Conservation (phyloP, 2,888 invertebrate species). For the Alcis repandata region DNA sequence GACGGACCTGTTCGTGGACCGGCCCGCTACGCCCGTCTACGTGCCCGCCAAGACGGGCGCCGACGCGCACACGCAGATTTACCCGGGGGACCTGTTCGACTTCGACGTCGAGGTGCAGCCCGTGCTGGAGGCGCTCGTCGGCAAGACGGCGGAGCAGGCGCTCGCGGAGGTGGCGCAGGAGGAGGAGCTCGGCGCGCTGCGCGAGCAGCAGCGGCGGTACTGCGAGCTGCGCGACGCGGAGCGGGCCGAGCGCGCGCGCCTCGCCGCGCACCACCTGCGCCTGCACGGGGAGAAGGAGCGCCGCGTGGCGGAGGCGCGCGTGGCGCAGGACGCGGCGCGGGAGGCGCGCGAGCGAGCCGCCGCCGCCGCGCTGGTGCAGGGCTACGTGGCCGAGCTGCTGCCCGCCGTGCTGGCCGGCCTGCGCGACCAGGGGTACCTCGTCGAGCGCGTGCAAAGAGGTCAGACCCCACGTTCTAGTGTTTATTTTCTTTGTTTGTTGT, state of each 20-base stretch:
- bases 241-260: conserved; percentile 92
- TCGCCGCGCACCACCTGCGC: conserved; percentile 93
- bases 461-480: conserved; percentile 8
- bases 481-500: too few relatives aligned
- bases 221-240: conserved; percentile 91
- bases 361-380: conserved; percentile 93
- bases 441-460: conserved; percentile 88
- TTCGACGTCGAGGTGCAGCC: conserved; percentile 97
- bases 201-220: conserved; percentile 92
- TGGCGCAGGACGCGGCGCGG: conserved; percentile 88
- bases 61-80: conserved; percentile 94
- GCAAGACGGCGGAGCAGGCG: conserved; percentile 95
- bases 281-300: conserved; percentile 82
- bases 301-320: conserved; percentile 90
- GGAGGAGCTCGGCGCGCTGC: conserved; percentile 94
- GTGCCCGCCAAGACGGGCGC: conserved; percentile 93
- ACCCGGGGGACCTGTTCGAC: conserved; percentile 96
- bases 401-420: conserved; percentile 94
- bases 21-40: conserved; percentile 92
- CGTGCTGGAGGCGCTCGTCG: conserved; percentile 95
- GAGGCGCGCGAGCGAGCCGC: conserved; percentile 94
- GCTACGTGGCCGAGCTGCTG: conserved; percentile 94
- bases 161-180: conserved; percentile 96
- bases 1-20: conserved; percentile 94
- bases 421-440: conserved; percentile 90